Conservation (phyloP, 2,113 vertebrate species). For the Phylloscopus trochiloides region DNA sequence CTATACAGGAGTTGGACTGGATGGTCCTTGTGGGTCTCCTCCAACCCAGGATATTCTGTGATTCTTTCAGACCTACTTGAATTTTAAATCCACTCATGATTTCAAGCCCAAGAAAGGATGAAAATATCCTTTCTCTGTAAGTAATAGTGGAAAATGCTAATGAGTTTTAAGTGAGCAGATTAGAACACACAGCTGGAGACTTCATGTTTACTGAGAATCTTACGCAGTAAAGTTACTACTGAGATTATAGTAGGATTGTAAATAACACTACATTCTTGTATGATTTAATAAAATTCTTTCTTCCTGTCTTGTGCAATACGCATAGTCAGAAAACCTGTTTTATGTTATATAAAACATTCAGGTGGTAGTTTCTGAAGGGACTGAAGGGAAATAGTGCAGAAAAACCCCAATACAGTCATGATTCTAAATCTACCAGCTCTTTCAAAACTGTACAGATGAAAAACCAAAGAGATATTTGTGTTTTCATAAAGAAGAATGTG, state of each 20-base stretch:
- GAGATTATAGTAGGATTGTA: not conserved
- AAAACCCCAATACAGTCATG: rapidly evolving
- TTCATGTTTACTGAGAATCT: not conserved
- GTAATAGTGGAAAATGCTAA: not conserved
- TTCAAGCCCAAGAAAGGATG: not conserved
- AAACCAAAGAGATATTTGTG: not conserved
- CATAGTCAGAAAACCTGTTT: not conserved
- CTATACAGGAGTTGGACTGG: rapidly evolving
- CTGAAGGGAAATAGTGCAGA: not conserved
- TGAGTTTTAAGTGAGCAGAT: not conserved
- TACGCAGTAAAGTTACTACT: not conserved
- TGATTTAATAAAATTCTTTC: not conserved
- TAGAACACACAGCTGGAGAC: not conserved
- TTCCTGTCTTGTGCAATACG: not conserved
- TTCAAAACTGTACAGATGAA: not conserved
- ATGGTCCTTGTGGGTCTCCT: not conserved
- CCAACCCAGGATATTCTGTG: not conserved
- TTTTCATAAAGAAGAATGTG: not conserved
- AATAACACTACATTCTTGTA: not conserved
- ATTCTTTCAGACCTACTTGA: not conserved
- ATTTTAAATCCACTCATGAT: not conserved
- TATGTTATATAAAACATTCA: not conserved
- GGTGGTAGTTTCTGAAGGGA: not conserved
- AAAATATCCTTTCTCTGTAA: not conserved
- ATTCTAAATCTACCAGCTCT: not conserved